These are phyloP conservation scores for Synaphobranchus kaupii DNA, from an alignment of 2,797 vertebrate species.

Conservation along the genomic window DNA sequence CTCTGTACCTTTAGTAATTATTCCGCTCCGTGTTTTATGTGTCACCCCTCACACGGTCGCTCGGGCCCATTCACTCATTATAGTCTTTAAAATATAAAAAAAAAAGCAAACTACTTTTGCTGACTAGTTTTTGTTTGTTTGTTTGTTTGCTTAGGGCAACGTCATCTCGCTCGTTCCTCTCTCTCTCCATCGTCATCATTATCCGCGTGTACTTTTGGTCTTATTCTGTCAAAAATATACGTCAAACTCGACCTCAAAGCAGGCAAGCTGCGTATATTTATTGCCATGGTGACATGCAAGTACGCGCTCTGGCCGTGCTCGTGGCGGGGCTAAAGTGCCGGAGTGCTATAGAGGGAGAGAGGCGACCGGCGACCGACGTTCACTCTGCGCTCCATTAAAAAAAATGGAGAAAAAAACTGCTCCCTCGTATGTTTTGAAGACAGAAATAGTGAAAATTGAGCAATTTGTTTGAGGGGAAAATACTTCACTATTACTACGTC, in stretches of 20 bases:
- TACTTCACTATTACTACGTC: neutral
- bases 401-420: neutral
- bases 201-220: neutral
- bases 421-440: neutral
- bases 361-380: neutral
- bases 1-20: neutral
- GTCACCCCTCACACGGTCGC: neutral
- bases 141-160: neutral
- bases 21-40: neutral
- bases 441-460: neutral
- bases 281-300: neutral
- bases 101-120: neutral
- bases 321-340: neutral
- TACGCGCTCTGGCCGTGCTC: too few species aligned
- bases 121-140: neutral
- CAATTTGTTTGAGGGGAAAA: conserved; percentile 1
- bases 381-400: neutral
- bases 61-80: neutral
- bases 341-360: neutral
- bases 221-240: neutral
- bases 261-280: neutral
- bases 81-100: neutral
- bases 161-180: neutral
- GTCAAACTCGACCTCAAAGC: neutral
- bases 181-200: neutral